These are phyloP conservation scores for Lasioglossum albipes DNA, from an alignment of 1,140 invertebrate genomes.

Conservation along the genomic window DNA sequence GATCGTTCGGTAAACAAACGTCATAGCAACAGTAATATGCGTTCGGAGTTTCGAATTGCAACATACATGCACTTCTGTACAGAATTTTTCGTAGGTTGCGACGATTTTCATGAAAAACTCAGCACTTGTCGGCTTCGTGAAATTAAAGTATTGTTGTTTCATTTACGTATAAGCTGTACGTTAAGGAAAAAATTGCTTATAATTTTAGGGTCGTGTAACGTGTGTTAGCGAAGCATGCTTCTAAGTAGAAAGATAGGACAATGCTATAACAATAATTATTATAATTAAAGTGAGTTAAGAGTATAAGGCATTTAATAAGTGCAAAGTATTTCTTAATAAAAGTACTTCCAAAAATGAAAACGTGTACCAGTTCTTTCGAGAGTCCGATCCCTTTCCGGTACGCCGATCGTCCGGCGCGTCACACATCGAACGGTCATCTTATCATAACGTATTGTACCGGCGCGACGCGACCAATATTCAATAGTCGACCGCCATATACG, in stretches of 20 bases:
- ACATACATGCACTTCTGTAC: constrained; percentile 37
- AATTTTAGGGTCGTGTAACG: constrained; percentile 79
- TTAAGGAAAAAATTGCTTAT: constrained; percentile 75
- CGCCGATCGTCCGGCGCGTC: not conserved
- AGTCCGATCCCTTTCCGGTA: not conserved
- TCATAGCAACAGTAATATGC: not conserved
- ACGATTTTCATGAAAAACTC: constrained; percentile 38
- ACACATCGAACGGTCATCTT: no score
- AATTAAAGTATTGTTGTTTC: constrained; percentile 74
- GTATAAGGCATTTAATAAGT: constrained; percentile 80
- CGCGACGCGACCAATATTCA: no score
- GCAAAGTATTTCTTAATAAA: constrained; percentile 82
- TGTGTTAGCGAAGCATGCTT: constrained; percentile 80
- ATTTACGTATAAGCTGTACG: constrained; percentile 73
- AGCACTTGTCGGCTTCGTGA: constrained; percentile 65
- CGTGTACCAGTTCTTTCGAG: not conserved
- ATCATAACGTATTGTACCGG: no score
- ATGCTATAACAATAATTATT: constrained; percentile 80
- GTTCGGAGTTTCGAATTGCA: constrained; percentile 28
- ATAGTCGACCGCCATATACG: no score
- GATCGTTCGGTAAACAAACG: not conserved
- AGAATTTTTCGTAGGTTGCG: constrained; percentile 44
- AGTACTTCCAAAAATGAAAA: constrained; percentile 74
- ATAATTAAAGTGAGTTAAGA: constrained; percentile 79
- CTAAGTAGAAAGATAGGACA: constrained; percentile 78